Conservation (phyloP, 2,888 invertebrate species). For the Elgonia sp. region DNA sequence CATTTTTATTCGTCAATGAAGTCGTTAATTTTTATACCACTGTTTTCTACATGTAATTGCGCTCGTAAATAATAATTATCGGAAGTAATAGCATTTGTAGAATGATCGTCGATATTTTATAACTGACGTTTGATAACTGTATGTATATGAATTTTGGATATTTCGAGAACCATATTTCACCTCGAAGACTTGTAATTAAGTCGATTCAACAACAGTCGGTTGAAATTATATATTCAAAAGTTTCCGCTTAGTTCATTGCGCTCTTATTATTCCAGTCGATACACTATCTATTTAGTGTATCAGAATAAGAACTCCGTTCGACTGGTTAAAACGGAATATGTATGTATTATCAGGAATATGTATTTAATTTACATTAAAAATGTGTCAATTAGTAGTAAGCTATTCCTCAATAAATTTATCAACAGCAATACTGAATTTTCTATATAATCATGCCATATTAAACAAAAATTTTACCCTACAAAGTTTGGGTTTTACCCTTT, state of each 20-base stretch:
- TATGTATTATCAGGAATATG: slow-evolving; percentile 21
- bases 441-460: too few species aligned
- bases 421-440: too few species aligned
- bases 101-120: slow-evolving; percentile 69
- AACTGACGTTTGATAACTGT: slow-evolving; percentile 70
- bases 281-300: slow-evolving; percentile 75
- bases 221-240: slow-evolving; percentile 74
- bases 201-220: slow-evolving; percentile 74
- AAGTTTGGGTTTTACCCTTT: too few species aligned
- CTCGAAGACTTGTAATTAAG: slow-evolving; percentile 72
- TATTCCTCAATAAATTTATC: background rate
- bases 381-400: slow-evolving; percentile 32
- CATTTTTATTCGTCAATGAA: slow-evolving; percentile 51
- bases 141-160: slow-evolving; percentile 72
- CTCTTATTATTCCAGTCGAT: slow-evolving; percentile 74
- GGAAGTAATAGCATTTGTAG: slow-evolving; percentile 51
- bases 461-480: too few species aligned
- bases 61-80: slow-evolving; percentile 57
- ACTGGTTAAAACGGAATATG: slow-evolving; percentile 58
- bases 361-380: slow-evolving; percentile 33
- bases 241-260: slow-evolving; percentile 76
- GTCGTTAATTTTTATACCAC: slow-evolving; percentile 45
- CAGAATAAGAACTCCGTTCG: slow-evolving; percentile 72
- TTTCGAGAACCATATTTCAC: slow-evolving; percentile 73
- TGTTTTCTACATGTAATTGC: slow-evolving; percentile 17